Evolutionary conservation across 2,797 vertebrate genomes (phyloP).

Genomic region (Galaxias olidus): DNA sequence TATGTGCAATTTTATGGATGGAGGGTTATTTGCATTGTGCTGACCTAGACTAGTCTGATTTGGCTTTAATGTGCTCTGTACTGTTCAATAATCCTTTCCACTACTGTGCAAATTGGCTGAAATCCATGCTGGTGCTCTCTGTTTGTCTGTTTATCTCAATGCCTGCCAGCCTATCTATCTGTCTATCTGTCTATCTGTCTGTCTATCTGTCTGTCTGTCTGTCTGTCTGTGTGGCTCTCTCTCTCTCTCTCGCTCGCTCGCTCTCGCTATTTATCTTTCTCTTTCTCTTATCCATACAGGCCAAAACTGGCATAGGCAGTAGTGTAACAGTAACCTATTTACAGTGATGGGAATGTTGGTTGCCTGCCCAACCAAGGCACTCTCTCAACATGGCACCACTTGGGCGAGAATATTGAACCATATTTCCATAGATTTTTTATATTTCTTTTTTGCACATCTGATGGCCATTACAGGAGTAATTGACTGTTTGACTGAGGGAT

Average conservation of each 20-base stretch:
- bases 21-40: neutral
- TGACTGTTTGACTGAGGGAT: neutral
- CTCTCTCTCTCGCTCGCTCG: neutral
- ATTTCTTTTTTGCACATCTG: conserved; percentile 52
- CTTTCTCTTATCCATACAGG: neutral
- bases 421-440: conserved; percentile 54
- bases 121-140: neutral
- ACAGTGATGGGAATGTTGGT: conserved; percentile 52
- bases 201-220: neutral
- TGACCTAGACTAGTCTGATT: neutral
- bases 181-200: neutral
- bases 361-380: conserved; percentile 4
- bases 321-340: conserved; percentile 60
- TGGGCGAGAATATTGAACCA: conserved; percentile 27
- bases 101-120: neutral
- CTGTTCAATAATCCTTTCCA: neutral
- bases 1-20: neutral
- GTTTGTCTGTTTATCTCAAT: neutral
- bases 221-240: neutral
- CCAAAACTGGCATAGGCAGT: conserved; percentile 28
- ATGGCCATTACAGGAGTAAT: conserved; percentile 4
- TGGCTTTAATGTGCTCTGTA: neutral
- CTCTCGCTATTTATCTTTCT: neutral
- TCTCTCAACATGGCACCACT: conserved; percentile 18
- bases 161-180: neutral